phyloP scores from a whole-genome alignment of 2,888 invertebrate species.

The Petrophora chlorosata region DNA sequence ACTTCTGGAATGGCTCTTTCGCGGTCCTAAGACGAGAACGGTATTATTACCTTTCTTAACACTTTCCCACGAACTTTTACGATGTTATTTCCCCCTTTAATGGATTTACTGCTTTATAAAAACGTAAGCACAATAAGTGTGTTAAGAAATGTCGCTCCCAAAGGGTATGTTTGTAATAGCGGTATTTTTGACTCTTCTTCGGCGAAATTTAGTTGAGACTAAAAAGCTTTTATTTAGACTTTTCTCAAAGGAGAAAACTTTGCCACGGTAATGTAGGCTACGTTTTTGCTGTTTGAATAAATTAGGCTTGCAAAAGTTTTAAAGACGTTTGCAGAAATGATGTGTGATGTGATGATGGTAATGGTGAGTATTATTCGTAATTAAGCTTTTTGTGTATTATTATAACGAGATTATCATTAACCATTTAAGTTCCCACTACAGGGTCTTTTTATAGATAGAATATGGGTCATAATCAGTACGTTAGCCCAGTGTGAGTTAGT shows the following conservation, averaged over 20 bases:
- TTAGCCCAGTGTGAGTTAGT: too few species aligned
- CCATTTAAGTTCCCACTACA: too few species aligned
- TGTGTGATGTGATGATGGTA: too few species aligned
- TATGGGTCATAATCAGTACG: too few species aligned
- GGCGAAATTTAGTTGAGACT: constrained; percentile 34
- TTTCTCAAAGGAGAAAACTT: constrained; percentile 29
- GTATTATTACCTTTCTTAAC: constrained; percentile 57
- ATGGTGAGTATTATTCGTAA: constrained; percentile 16
- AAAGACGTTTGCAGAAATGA: constrained; percentile 16
- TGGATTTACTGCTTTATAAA: constrained; percentile 48
- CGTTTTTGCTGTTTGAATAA: constrained; percentile 29
- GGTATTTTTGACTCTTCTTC: constrained; percentile 33
- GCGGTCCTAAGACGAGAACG: constrained; percentile 51
- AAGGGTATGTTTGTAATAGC: constrained; percentile 31
- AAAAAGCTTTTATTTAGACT: constrained; percentile 30
- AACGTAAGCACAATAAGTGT: constrained; percentile 30
- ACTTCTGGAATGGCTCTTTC: constrained; percentile 57
- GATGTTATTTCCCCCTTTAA: constrained; percentile 50
- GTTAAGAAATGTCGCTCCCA: constrained; percentile 33
- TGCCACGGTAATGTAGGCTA: constrained; percentile 21
- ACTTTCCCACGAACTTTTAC: constrained; percentile 48
- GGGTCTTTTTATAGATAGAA: too few species aligned
- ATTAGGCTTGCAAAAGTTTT: constrained; percentile 17
- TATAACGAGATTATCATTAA: too few species aligned
- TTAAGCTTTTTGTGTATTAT: constrained; percentile 13